Base-by-base conservation (phyloP, 2,113 vertebrate genomes). In the Epinephelus moara region DNA sequence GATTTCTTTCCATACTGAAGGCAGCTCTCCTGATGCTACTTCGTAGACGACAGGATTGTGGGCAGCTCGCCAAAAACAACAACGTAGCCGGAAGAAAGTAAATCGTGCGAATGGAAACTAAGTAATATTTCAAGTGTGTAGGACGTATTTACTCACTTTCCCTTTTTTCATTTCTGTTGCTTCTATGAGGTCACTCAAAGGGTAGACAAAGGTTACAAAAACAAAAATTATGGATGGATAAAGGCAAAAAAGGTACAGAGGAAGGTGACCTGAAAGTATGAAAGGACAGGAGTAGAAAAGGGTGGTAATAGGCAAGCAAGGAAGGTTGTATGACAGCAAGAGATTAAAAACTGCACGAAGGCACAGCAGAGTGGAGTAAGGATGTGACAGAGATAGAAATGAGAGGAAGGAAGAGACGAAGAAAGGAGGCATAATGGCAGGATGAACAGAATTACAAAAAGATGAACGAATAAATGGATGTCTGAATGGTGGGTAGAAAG, bases 41-140 rank as follows among this genome's bases (percentile, higher is more conserved):
- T 57, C 63, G 27, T 27, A 81, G 76, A 86, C 73, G 72, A 86
- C 79, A 71, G 80, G 60, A 85, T 85, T 68, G 47, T 47, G 72
- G 85, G 80, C 70, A 25, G 1, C 75, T 86, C 45, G 87, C 64
- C 83, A 84, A 85, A 87, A 78, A 71, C 75, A 56, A 89, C 86
- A 73, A 5, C 11, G 11, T 4, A 47, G 50, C 4, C 0, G 21
- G 67, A 59, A 62, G 64, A 89, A 90, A 75, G 66, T 79, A 74
- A 30, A 64, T 55, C 50, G 21, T 67, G 81, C 78, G 88, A 88
- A 84, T 60, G 2, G 15, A 7, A 52, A 37, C 10, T 17, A 45
- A 42, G 37, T 56, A 59, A 47, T 52, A 52, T 33, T 45, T 30
- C n/a, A 69, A 78, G 25, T 25, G 23, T 59, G n/a, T 21, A 19